These are phyloP conservation scores for Liopterus haemorrhoidalis DNA, from an alignment of 2,888 invertebrate species.

Conservation along the genomic window DNA sequence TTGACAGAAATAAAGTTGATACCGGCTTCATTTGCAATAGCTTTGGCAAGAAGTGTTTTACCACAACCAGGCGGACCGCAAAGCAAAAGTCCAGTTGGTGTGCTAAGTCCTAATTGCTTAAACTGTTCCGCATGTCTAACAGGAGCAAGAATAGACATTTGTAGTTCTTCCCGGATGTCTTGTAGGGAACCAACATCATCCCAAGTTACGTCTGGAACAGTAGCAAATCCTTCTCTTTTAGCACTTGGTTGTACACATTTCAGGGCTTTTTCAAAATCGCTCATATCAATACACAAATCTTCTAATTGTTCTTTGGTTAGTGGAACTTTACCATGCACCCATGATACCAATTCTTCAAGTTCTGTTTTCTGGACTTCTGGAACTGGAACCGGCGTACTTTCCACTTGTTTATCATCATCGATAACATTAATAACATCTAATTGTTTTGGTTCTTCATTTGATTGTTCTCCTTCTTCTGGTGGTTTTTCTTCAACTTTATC, in stretches of 20 bases:
- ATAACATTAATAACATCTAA: neutral
- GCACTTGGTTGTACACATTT: slow-evolving; percentile 85
- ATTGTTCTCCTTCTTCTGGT: slow-evolving; percentile 27
- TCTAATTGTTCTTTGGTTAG: slow-evolving; percentile 58
- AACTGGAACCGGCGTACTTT: slow-evolving; percentile 6
- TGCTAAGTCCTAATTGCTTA: slow-evolving; percentile 67
- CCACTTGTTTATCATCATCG: slow-evolving; percentile 12
- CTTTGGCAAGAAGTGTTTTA: slow-evolving; percentile 95
- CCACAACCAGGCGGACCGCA: slow-evolving; percentile 97
- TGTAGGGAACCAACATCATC: slow-evolving; percentile 89
- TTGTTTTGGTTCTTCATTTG: slow-evolving; percentile 14
- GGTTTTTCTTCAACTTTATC: slow-evolving; percentile 20
- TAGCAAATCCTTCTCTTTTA: slow-evolving; percentile 94
- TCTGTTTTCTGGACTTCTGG: slow-evolving; percentile 33
- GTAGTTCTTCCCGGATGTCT: slow-evolving; percentile 82
- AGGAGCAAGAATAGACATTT: slow-evolving; percentile 87
- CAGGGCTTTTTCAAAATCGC: slow-evolving; percentile 72
- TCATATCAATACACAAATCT: slow-evolving; percentile 62
- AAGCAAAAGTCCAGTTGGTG: slow-evolving; percentile 84
- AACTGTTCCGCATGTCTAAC: slow-evolving; percentile 80
- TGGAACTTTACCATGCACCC: slow-evolving; percentile 59
- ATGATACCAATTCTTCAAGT: slow-evolving; percentile 55
- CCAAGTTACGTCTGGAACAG: slow-evolving; percentile 97
- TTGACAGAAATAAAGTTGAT: slow-evolving; percentile 99
- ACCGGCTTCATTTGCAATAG: slow-evolving; percentile 96